Percentiles rank a stretch among this genome's conserved stretches.
Conservation (phyloP, 2,888 invertebrate species). For the Aphidius colemani region DNA sequence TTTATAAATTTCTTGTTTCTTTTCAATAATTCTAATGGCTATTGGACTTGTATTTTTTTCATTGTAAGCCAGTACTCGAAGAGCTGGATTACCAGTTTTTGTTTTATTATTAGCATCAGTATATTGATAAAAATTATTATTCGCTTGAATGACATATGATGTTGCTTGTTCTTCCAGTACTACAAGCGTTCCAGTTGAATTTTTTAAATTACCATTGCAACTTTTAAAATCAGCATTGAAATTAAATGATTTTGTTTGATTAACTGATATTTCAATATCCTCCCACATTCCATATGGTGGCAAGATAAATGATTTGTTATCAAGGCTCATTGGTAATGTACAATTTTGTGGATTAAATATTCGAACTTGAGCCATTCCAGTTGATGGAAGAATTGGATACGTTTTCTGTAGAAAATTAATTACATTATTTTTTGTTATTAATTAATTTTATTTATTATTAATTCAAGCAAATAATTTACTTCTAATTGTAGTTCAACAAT, state of each 20-base stretch:
- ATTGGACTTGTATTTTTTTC: slow-evolving; percentile 11
- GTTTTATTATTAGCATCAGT: slow-evolving; percentile 49
- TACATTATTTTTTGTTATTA: no score
- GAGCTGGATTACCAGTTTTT: slow-evolving; percentile 49
- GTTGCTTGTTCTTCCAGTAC: slow-evolving; percentile 29
- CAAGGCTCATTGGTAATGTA: slow-evolving; percentile 34
- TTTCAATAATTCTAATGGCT: slow-evolving; percentile 20
- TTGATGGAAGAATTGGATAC: slow-evolving; percentile 65
- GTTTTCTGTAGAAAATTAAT: slow-evolving; percentile 62
- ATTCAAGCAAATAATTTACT: slow-evolving; percentile 64
- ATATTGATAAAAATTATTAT: slow-evolving; percentile 24
- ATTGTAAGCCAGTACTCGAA: slow-evolving; percentile 54
- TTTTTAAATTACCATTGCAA: slow-evolving; percentile 28
- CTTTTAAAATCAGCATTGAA: slow-evolving; percentile 34
- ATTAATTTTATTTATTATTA: no score
- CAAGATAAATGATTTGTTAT: slow-evolving; percentile 32
- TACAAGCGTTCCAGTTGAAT: slow-evolving; percentile 17
- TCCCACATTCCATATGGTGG: slow-evolving; percentile 41
- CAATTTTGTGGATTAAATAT: slow-evolving; percentile 67
- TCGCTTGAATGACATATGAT: slow-evolving; percentile 35
- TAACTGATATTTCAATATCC: slow-evolving; percentile 34
- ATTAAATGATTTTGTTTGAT: neutral
- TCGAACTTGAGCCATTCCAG: slow-evolving; percentile 69
- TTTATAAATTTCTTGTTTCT: slow-evolving; percentile 10
- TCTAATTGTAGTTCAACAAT: slow-evolving; percentile 79